Evolutionary conservation across 2,888 invertebrate species (phyloP).

Genomic region (Agonopterix alstromeriana): DNA sequence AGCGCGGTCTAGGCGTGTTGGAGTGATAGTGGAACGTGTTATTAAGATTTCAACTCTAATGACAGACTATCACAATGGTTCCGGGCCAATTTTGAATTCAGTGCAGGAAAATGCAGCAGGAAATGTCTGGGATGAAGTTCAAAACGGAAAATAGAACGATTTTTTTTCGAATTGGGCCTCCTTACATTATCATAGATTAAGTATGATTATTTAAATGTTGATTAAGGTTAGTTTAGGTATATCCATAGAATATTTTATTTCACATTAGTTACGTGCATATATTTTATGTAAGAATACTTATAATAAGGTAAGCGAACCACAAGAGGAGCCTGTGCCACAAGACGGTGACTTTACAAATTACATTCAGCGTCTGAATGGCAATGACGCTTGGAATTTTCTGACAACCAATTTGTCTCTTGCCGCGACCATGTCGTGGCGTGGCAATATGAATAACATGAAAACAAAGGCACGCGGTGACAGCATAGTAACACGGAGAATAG

Average conservation of each 20-base stretch:
- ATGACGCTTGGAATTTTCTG: conserved; percentile 38
- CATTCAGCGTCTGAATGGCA: conserved; percentile 41
- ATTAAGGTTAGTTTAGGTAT: neutral
- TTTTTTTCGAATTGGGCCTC: conserved; percentile 21
- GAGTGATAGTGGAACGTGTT: conserved; percentile 39
- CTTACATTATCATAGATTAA: no score
- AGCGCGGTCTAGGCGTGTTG: conserved; percentile 14
- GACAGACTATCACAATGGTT: conserved; percentile 15
- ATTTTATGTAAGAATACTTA: conserved; percentile 6
- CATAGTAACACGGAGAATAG: neutral
- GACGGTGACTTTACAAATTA: conserved; percentile 40
- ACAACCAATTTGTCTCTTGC: conserved; percentile 37
- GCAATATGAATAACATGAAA: neutral
- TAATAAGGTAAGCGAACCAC: conserved; percentile 20
- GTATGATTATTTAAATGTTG: no score
- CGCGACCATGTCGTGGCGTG: conserved; percentile 11
- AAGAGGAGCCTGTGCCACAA: conserved; percentile 17
- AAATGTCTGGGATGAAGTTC: conserved; percentile 15
- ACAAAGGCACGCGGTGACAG: neutral
- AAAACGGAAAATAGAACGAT: conserved; percentile 11
- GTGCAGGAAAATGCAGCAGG: neutral
- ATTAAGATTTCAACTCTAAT: conserved; percentile 49
- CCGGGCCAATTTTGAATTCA: neutral
- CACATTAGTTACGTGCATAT: no score
- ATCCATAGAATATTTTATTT: conserved; percentile 8